Conservation (phyloP, 1,140 invertebrate species). For the Cyphomyrmex costatus region DNA sequence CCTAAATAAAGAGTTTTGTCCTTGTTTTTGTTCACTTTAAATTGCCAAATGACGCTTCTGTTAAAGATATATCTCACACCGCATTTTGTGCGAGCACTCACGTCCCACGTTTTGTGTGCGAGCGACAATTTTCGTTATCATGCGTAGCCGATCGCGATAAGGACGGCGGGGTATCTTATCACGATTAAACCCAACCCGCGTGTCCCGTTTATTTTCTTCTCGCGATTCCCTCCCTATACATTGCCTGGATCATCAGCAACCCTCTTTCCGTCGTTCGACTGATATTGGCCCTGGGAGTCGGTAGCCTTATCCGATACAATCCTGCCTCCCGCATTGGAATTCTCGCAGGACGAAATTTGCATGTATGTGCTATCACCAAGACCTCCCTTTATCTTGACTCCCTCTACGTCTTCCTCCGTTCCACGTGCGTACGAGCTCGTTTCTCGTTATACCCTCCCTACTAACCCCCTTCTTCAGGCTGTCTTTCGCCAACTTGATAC, state of each 20-base stretch:
- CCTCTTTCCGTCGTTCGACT: slow-evolving; percentile 62
- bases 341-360: slow-evolving; percentile 70
- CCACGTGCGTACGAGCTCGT: slow-evolving; percentile 33
- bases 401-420: neutral
- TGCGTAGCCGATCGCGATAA: slow-evolving; percentile 52
- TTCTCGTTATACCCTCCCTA: neutral
- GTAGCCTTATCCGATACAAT: slow-evolving; percentile 71
- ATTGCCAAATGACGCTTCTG: slow-evolving; percentile 16
- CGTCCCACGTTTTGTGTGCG: neutral
- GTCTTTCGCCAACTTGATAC: slow-evolving; percentile 73
- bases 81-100: neutral
- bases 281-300: slow-evolving; percentile 68
- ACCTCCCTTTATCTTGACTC: neutral
- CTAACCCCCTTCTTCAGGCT: slow-evolving; percentile 42
- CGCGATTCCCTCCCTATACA: slow-evolving; percentile 40
- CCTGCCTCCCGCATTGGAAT: slow-evolving; percentile 50
- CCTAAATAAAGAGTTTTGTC: slow-evolving; percentile 4
- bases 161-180: slow-evolving; percentile 30
- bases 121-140: slow-evolving; percentile 67
- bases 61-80: neutral
- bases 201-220: slow-evolving; percentile 64
- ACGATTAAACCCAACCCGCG: slow-evolving; percentile 60
- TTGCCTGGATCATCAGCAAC: slow-evolving; percentile 62
- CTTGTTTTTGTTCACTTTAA: neutral
- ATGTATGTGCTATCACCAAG: slow-evolving; percentile 62